Evolutionary conservation across 2,797 vertebrate species (phyloP).

Genomic region (Pipistrellus pipistrellus): DNA sequence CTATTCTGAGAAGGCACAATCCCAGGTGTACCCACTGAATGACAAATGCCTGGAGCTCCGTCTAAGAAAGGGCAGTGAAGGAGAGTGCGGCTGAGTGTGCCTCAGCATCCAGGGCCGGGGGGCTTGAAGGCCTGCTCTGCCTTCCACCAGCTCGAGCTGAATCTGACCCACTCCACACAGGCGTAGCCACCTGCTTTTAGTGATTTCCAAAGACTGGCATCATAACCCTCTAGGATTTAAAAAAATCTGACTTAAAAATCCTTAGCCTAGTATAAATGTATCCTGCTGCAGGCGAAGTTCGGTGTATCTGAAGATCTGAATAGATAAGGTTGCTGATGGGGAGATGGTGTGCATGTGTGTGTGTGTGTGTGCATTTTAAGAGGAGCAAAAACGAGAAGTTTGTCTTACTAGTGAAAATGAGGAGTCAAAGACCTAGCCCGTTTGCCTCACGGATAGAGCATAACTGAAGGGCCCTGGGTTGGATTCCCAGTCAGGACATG

Average conservation of each 20-base stretch:
- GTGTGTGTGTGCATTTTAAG: neutral
- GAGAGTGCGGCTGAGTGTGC: neutral
- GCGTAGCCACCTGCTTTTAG: neutral
- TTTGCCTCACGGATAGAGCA: too few species aligned
- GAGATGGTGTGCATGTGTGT: neutral
- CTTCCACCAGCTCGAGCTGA: neutral
- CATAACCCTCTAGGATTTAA: neutral
- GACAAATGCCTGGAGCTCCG: neutral
- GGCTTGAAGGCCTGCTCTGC: neutral
- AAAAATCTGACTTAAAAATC: slow-evolving; percentile 54
- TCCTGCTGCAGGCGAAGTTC: slow-evolving; percentile 58
- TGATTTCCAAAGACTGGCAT: slow-evolving; percentile 7
- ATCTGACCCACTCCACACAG: neutral
- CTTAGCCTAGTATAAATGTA: slow-evolving; percentile 45
- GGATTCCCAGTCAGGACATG: too few species aligned
- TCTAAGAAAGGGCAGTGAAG: neutral
- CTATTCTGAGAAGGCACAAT: neutral
- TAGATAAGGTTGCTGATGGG: slow-evolving; percentile 62
- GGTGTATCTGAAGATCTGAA: slow-evolving; percentile 58
- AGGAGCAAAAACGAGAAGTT: neutral
- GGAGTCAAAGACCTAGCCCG: neutral
- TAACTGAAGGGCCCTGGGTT: too few species aligned
- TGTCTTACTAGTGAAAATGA: neutral
- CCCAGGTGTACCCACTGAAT: slow-evolving; percentile 23
- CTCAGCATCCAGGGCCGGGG: neutral